A percentile compares a stretch with the other conserved stretches of the same genome.
Conservation (phyloP, 2,888 invertebrate species). For the Xestia xanthographa region DNA sequence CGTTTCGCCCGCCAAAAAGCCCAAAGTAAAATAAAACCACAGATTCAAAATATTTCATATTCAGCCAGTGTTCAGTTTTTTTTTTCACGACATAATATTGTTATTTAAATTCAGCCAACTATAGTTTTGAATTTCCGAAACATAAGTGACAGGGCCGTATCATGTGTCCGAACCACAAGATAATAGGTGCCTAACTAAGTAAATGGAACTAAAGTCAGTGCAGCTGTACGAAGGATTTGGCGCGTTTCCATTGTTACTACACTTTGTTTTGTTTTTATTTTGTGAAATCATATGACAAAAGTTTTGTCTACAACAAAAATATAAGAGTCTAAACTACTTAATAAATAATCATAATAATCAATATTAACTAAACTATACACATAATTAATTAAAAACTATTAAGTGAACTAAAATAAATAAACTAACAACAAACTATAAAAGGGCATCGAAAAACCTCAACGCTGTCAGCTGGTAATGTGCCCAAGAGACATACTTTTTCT, state of each 20-base stretch:
- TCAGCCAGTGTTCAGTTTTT: conserved; percentile 8
- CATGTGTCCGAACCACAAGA: conserved; percentile 73
- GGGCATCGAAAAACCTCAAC: no score
- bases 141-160: conserved; percentile 61
- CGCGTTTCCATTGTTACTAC: conserved; percentile 71
- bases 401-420: no score
- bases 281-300: not conserved
- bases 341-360: not conserved
- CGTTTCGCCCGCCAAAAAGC: conserved; percentile 19
- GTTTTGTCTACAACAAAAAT: not conserved
- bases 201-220: conserved; percentile 64
- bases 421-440: no score
- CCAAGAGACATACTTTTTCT: no score
- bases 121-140: conserved; percentile 19
- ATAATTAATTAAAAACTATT: no score
- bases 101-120: conserved; percentile 11
- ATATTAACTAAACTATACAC: no score
- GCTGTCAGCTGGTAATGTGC: no score
- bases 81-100: not conserved
- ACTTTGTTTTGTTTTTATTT: not conserved
- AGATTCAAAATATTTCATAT: conserved; percentile 18
- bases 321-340: not conserved
- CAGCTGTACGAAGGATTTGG: conserved; percentile 55
- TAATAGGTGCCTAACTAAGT: conserved; percentile 79
- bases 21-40: not conserved